Conservation (phyloP, 2,888 invertebrate genomes). For the Zygaena filipendulae region DNA sequence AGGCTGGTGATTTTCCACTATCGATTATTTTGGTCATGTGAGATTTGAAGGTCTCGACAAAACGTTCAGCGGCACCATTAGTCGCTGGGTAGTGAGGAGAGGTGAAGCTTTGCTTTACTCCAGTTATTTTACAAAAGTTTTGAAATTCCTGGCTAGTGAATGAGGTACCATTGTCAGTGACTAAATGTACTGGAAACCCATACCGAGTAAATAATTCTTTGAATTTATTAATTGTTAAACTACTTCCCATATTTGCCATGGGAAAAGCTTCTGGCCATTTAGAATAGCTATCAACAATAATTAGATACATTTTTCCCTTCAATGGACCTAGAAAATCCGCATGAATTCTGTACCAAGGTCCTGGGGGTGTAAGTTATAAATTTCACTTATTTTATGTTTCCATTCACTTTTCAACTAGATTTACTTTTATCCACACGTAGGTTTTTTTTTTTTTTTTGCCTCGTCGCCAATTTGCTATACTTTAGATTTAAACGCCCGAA, state of each 20-base stretch:
- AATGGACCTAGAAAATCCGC: constrained; percentile 11
- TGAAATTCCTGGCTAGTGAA: constrained; percentile 15
- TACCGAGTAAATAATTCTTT: constrained; percentile 13
- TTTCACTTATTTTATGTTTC: too few species aligned
- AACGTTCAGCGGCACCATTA: constrained; percentile 14
- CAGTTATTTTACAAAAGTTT: constrained; percentile 11
- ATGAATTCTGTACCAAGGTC: constrained; percentile 11
- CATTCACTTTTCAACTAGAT: too few species aligned
- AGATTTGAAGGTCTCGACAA: constrained; percentile 15
- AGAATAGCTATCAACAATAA: constrained; percentile 9
- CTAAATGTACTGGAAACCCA: constrained; percentile 15
- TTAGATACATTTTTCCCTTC: constrained; percentile 9
- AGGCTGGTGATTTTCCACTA: constrained; percentile 2
- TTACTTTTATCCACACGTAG: too few species aligned
- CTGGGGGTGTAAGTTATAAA: too few species aligned
- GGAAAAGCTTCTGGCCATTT: constrained; percentile 12
- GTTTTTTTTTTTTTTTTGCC: too few species aligned
- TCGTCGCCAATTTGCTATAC: too few species aligned
- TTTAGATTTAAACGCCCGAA: too few species aligned
- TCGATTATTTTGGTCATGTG: constrained; percentile 9
- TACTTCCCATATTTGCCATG: constrained; percentile 10
- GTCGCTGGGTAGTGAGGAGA: constrained; percentile 14
- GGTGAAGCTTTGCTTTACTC: constrained; percentile 11
- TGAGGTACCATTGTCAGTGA: constrained; percentile 15
- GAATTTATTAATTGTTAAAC: constrained; percentile 12